A percentile compares a stretch with the other conserved stretches of the same genome.
Evolutionary conservation across 2,888 invertebrate species (phyloP).

Genomic region (Trachelus troglodyta): DNA sequence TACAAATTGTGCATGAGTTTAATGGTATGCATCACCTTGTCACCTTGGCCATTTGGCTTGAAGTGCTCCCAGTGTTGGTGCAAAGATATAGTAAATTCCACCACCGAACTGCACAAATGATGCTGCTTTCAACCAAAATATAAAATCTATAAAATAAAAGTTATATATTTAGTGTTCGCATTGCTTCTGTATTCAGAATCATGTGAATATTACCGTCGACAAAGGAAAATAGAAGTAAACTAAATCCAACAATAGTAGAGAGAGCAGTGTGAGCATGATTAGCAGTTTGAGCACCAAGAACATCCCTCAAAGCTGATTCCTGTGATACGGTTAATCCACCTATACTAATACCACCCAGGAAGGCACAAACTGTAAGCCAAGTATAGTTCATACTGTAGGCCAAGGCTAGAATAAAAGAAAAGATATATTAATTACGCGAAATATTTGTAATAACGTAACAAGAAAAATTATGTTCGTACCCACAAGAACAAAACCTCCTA

Average conservation of each 20-base stretch:
- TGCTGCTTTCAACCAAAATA: conserved; percentile 33
- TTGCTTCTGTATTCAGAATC: neutral
- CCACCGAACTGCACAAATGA: conserved; percentile 41
- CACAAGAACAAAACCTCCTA: conserved; percentile 37
- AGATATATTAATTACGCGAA: neutral
- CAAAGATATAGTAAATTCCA: conserved; percentile 44
- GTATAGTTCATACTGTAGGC: conserved; percentile 21
- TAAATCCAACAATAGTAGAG: conserved; percentile 43
- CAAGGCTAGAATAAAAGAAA: conserved; percentile 21
- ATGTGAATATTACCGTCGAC: conserved; percentile 30
- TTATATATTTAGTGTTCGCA: neutral
- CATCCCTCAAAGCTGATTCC: conserved; percentile 42
- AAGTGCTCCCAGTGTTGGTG: conserved; percentile 35
- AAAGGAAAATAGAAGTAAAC: conserved; percentile 40
- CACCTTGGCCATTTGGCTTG: conserved; percentile 29
- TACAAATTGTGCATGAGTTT: neutral
- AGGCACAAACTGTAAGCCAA: conserved; percentile 30
- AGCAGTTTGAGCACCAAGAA: conserved; percentile 40
- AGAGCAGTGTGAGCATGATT: conserved; percentile 39
- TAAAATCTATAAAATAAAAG: conserved; percentile 30
- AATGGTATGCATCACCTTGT: neutral
- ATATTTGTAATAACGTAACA: neutral
- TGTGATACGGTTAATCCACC: conserved; percentile 38
- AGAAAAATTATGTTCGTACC: conserved; percentile 25
- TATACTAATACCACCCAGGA: conserved; percentile 42